Percentiles rank a stretch among this genome's conserved stretches.
These are phyloP conservation scores for Characodon lateralis DNA, from an alignment of 2,797 vertebrate species.

Conservation along the genomic window DNA sequence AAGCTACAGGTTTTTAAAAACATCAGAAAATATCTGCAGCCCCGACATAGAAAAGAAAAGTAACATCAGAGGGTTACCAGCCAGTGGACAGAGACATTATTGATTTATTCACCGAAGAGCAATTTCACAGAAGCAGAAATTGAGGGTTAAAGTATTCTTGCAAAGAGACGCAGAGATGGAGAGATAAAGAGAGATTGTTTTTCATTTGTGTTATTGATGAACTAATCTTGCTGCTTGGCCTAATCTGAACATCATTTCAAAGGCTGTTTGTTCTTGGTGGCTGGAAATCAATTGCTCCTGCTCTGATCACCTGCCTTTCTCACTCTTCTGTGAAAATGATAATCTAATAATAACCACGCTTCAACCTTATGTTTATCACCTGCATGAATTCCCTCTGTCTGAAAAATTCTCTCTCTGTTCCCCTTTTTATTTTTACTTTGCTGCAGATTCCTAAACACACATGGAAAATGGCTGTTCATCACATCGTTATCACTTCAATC, in stretches of 20 bases:
- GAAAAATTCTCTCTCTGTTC: too few species aligned
- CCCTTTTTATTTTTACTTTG: neutral
- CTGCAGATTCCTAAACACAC: neutral
- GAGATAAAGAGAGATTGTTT: slow-evolving; percentile 43
- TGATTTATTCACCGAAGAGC: slow-evolving; percentile 21
- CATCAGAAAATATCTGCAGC: neutral
- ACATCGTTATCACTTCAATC: neutral
- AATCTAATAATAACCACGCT: slow-evolving; percentile 39
- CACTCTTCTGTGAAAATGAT: slow-evolving; percentile 19
- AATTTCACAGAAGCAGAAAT: slow-evolving; percentile 2
- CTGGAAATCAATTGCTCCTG: slow-evolving; percentile 43
- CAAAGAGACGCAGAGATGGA: neutral
- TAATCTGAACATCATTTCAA: slow-evolving; percentile 54
- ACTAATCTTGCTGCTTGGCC: slow-evolving; percentile 35
- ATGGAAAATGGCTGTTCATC: neutral
- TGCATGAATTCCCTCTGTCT: neutral
- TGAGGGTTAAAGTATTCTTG: slow-evolving; percentile 9
- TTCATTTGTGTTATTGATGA: slow-evolving; percentile 61
- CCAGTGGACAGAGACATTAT: slow-evolving; percentile 14
- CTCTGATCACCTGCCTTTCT: slow-evolving; percentile 6
- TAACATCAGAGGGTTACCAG: neutral
- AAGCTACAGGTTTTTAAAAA: neutral
- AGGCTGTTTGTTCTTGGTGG: slow-evolving; percentile 40
- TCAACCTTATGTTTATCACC: slow-evolving; percentile 6
- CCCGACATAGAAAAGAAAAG: slow-evolving; percentile 15